Evolutionary conservation across 2,888 invertebrate genomes (phyloP).

Genomic region (Hypena proboscidalis): DNA sequence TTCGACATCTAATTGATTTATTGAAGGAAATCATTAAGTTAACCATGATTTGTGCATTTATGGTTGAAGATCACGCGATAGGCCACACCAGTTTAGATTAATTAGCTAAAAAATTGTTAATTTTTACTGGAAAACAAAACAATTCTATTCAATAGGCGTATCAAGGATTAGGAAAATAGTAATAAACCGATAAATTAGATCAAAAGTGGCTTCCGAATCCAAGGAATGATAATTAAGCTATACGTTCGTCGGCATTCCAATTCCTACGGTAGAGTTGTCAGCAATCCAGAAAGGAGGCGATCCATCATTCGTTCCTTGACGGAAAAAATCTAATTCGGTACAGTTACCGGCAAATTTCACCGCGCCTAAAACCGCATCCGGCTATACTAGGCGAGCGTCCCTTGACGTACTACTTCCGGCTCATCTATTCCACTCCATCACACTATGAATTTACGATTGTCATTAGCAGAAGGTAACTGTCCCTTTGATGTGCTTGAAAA

Average conservation of each 20-base stretch:
- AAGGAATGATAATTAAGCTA: conserved; percentile 44
- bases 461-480: conserved; percentile 47
- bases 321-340: conserved; percentile 64
- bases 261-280: conserved; percentile 44
- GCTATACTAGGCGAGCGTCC: conserved; percentile 56
- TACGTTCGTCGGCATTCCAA: conserved; percentile 49
- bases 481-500: conserved; percentile 60
- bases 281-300: conserved; percentile 47
- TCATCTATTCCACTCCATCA: conserved; percentile 57
- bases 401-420: conserved; percentile 64
- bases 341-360: conserved; percentile 61
- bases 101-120: no score
- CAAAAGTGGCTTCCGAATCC: conserved; percentile 36
- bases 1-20: conserved; percentile 41
- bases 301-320: conserved; percentile 60
- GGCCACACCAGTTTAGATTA: conserved; percentile 1
- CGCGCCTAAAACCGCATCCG: conserved; percentile 60
- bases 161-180: conserved; percentile 11
- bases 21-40: conserved; percentile 25
- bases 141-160: conserved; percentile 15
- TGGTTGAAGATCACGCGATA: conserved; percentile 10
- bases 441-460: conserved; percentile 59
- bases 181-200: conserved; percentile 31
- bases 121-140: no score
- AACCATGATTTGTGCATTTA: conserved; percentile 18